phyloP scores from a whole-genome alignment of 1,140 invertebrate species.

The Hyles vespertilio region DNA sequence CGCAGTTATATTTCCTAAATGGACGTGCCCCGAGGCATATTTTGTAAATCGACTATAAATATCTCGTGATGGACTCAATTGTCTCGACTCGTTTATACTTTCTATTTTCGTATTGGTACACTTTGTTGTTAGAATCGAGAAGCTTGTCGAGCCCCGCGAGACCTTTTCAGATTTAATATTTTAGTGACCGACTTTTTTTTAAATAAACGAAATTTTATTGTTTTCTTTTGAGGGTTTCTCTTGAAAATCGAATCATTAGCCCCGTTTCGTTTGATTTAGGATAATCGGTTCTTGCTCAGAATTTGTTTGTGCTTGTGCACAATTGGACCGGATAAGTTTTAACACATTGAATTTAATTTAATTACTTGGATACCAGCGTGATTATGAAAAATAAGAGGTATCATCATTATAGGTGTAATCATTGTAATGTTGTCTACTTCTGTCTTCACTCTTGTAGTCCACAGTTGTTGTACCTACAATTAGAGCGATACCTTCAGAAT shows the following conservation, averaged over 20 bases:
- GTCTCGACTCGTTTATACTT: constrained; percentile 44
- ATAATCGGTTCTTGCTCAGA: too few species aligned
- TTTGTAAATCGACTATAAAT: constrained; percentile 50
- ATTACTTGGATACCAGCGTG: too few species aligned
- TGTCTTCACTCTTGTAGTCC: too few species aligned
- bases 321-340: not conserved
- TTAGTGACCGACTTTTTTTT: not conserved
- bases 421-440: too few species aligned
- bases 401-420: too few species aligned
- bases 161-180: not conserved
- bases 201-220: constrained; percentile 1
- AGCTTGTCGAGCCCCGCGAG: not conserved
- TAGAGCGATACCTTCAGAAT: too few species aligned
- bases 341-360: too few species aligned
- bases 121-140: constrained; percentile 8
- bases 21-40: constrained; percentile 33
- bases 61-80: constrained; percentile 41
- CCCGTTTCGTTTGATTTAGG: constrained; percentile 2
- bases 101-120: constrained; percentile 40
- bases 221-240: not conserved
- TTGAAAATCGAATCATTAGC: constrained; percentile 1
- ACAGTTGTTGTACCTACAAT: too few species aligned
- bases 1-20: constrained; percentile 23
- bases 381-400: too few species aligned
- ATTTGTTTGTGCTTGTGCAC: not conserved